Conservation (phyloP, 92 coral and sea anemone genomes). For the Palythoa grandis region DNA sequence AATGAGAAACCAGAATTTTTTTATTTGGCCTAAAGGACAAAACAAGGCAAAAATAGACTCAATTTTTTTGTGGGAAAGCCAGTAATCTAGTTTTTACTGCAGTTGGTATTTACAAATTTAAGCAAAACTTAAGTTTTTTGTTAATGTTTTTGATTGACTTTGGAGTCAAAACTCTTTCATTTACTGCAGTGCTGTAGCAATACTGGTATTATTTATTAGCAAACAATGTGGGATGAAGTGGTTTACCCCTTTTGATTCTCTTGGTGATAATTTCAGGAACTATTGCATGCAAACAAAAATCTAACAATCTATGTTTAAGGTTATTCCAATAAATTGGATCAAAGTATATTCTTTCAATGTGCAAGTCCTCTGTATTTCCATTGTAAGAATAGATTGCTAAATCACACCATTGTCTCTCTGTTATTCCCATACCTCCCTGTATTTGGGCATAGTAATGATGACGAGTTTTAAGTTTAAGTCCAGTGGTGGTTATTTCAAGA, state of each 20-base stretch:
- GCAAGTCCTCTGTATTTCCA: conserved; percentile 32
- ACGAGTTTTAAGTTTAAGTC: too few relatives aligned
- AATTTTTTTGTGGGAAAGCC: background rate
- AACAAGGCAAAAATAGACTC: background rate
- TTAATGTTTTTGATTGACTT: background rate
- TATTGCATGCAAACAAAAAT: conserved; percentile 45
- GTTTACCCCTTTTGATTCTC: conserved; percentile 13
- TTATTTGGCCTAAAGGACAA: background rate
- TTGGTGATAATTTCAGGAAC: conserved; percentile 52
- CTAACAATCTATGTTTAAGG: conserved; percentile 37
- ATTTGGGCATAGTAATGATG: conserved; percentile 25
- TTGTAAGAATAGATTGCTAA: conserved; percentile 38
- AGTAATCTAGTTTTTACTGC: background rate
- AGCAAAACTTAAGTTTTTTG: background rate
- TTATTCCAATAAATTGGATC: conserved; percentile 51
- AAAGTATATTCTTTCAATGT: conserved; percentile 53
- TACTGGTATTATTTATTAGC: conserved; percentile 11
- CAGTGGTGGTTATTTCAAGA: too few relatives aligned
- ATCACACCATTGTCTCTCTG: conserved; percentile 55
- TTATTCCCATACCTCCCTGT: conserved; percentile 13
- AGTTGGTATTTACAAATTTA: background rate
- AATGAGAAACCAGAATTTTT: too few relatives aligned
- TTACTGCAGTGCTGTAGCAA: background rate
- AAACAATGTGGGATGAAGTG: conserved; percentile 15
- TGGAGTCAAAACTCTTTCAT: background rate